Evolutionary conservation across 2,797 vertebrate species (phyloP).

Genomic region (Trematomus bernacchii): DNA sequence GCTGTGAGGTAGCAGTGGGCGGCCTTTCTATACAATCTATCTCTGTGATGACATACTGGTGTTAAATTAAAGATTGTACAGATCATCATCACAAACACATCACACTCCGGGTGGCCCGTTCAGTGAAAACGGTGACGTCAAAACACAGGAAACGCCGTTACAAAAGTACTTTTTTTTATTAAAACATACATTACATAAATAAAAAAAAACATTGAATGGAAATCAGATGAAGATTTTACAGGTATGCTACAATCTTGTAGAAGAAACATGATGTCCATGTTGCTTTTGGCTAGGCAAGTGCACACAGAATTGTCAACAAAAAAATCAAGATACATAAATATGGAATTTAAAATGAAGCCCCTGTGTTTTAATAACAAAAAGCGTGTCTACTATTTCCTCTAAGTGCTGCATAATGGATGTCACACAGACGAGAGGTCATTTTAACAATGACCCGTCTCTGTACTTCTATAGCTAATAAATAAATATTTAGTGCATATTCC

Average conservation of each 20-base stretch:
- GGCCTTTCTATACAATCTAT: conserved; percentile 41
- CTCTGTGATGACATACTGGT: conserved; percentile 31
- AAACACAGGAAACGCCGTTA: conserved; percentile 53
- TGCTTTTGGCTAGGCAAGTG: conserved; percentile 82
- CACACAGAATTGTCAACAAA: conserved; percentile 86
- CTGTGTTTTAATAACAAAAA: conserved; percentile 83
- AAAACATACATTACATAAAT: conserved; percentile 81
- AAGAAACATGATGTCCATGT: conserved; percentile 77
- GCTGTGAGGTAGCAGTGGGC: conserved; percentile 58
- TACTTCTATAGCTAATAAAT: conserved; percentile 87
- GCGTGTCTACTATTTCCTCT: conserved; percentile 81
- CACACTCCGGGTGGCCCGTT: conserved; percentile 36
- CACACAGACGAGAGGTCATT: conserved; percentile 80
- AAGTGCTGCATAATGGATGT: conserved; percentile 79
- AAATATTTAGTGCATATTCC: conserved; percentile 90
- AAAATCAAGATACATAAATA: conserved; percentile 83
- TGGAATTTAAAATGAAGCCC: conserved; percentile 80
- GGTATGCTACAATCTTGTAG: conserved; percentile 77
- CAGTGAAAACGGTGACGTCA: background rate
- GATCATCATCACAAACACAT: conserved; percentile 47
- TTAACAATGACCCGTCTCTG: conserved; percentile 79
- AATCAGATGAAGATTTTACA: conserved; percentile 69
- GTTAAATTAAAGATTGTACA: conserved; percentile 39
- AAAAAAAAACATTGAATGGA: conserved; percentile 82
- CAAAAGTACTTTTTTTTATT: conserved; percentile 81